Conservation (phyloP, 2,113 vertebrate genomes). For the Sardina pilchardus region DNA sequence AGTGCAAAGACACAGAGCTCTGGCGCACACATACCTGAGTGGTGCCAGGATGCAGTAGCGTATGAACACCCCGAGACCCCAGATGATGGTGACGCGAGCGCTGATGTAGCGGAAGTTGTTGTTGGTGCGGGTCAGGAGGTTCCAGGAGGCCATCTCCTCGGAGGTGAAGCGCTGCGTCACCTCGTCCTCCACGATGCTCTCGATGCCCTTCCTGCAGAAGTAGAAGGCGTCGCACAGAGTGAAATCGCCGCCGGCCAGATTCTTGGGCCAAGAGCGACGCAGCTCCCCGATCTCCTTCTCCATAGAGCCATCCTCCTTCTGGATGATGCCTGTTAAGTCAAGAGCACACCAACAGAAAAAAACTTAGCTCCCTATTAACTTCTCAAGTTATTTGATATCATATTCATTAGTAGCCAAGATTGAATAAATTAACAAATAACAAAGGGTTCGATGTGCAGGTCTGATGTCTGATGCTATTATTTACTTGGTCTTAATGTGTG, state of each 20-base stretch:
- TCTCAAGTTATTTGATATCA: too few relatives aligned
- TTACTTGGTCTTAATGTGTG: background rate
- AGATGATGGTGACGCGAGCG: conserved; percentile 82
- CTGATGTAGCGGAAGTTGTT: conserved; percentile 92
- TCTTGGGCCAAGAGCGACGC: conserved; percentile 51
- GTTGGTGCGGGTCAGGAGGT: conserved; percentile 96
- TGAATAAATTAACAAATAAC: background rate
- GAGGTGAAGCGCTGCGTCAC: conserved; percentile 96
- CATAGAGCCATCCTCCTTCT: conserved; percentile 82
- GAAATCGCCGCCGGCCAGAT: conserved; percentile 70
- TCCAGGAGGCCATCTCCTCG: conserved; percentile 93
- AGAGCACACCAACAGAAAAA: background rate
- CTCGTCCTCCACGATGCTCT: conserved; percentile 92
- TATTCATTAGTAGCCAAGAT: too few relatives aligned
- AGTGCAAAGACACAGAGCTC: background rate
- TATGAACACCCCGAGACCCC: conserved; percentile 86
- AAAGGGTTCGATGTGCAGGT: background rate
- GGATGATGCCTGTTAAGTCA: conserved; percentile 83
- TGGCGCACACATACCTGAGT: conserved; percentile 74
- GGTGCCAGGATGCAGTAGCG: conserved; percentile 89
- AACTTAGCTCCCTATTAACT: background rate
- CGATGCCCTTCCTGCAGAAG: conserved; percentile 89
- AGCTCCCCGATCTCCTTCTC: conserved; percentile 82
- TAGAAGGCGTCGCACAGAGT: conserved; percentile 85
- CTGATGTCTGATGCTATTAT: background rate